phyloP scores from a whole-genome alignment of 2,113 vertebrate genomes.

The Lynx canadensis region DNA sequence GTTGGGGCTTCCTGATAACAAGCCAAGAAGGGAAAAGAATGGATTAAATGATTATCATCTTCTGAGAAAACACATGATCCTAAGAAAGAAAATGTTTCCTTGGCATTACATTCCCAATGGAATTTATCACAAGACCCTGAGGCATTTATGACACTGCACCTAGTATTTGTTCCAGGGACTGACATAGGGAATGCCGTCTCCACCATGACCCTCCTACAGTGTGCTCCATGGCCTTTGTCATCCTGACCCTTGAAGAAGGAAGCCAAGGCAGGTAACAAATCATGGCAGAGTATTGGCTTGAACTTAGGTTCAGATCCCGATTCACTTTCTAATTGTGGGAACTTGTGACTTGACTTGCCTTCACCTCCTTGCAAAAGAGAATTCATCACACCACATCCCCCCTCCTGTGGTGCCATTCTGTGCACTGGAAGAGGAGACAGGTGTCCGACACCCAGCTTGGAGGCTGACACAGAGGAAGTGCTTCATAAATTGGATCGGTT shows the following conservation, averaged over 20 bases:
- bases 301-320: neutral
- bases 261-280: neutral
- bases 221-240: no score
- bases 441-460: neutral
- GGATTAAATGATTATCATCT: neutral
- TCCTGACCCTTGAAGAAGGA: neutral
- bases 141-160: neutral
- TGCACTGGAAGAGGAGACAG: neutral
- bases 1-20: neutral
- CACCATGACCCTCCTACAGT: neutral
- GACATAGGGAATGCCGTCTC: neutral
- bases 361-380: neutral
- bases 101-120: neutral
- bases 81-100: neutral
- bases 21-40: neutral
- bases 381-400: neutral
- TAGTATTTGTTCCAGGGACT: no score
- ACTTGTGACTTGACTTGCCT: neutral
- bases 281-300: neutral
- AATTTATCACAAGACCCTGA: neutral
- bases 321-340: neutral
- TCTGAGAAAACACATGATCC: neutral
- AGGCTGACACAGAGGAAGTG: neutral
- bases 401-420: rapidly evolving
- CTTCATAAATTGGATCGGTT: neutral